phyloP scores from a whole-genome alignment of 2,888 invertebrate species.

The Scaptomyza cyrtandrae region DNA sequence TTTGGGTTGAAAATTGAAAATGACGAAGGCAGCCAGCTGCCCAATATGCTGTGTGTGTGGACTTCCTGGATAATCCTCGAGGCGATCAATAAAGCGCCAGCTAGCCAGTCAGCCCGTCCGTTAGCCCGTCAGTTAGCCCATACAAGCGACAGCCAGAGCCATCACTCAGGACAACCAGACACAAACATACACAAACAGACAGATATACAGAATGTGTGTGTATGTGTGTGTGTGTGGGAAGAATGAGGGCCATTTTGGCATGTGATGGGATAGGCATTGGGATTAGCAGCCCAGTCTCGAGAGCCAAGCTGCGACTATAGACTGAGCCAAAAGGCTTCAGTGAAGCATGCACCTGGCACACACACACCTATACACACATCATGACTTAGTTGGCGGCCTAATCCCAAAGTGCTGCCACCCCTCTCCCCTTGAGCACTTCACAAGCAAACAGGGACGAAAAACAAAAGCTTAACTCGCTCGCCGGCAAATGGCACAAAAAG shows the following conservation, averaged over 20 bases:
- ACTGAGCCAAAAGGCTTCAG: constrained; percentile 30
- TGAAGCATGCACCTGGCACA: constrained; percentile 63
- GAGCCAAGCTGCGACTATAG: constrained; percentile 31
- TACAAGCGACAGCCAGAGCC: neutral
- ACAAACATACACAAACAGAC: neutral
- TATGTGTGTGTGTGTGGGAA: neutral
- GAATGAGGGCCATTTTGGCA: constrained; percentile 56
- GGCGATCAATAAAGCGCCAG: constrained; percentile 73
- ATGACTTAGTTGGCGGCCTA: constrained; percentile 71
- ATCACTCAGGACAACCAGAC: constrained; percentile 11
- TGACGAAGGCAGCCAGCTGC: constrained; percentile 62
- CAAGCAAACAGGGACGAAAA: constrained; percentile 77
- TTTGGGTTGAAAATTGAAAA: constrained; percentile 64
- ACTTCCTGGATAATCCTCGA: constrained; percentile 70
- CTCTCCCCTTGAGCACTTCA: constrained; percentile 54
- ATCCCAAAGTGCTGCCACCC: constrained; percentile 65
- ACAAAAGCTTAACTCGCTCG: constrained; percentile 70
- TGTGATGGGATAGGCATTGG: constrained; percentile 73
- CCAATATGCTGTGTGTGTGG: constrained; percentile 66
- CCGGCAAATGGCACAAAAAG: constrained; percentile 25
- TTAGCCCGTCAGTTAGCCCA: constrained; percentile 26
- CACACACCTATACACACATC: constrained; percentile 25
- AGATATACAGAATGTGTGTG: constrained; percentile 9
- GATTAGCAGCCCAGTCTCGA: constrained; percentile 68
- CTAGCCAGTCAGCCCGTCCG: constrained; percentile 38